phyloP scores from a whole-genome alignment of 2,113 vertebrate species.

The Saguinus midas region DNA sequence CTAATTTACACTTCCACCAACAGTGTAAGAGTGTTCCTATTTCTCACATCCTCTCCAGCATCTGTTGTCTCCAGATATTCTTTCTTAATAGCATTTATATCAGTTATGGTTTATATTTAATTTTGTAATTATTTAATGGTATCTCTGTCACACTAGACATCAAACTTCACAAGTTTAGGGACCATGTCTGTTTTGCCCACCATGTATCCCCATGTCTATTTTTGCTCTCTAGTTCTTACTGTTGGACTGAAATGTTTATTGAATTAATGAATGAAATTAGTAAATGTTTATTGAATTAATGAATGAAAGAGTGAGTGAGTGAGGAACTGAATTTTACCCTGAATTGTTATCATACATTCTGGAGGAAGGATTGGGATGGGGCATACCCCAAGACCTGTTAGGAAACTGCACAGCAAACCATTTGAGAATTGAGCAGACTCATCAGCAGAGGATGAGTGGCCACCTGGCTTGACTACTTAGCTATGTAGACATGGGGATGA shows the following conservation, averaged over 20 bases:
- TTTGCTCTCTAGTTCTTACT: background rate
- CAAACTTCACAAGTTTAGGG: background rate
- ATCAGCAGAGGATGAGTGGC: too few species aligned
- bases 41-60: too few species aligned
- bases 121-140: background rate
- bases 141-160: background rate
- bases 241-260: background rate
- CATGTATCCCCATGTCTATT: background rate
- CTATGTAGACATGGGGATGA: too few species aligned
- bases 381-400: background rate
- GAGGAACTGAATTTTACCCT: background rate
- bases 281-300: background rate
- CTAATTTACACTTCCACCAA: too few species aligned
- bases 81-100: background rate
- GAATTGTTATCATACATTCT: background rate
- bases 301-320: background rate
- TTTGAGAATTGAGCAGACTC: background rate
- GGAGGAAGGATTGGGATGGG: background rate
- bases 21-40: too few species aligned
- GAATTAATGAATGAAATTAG: background rate
- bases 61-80: too few species aligned
- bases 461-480: too few species aligned
- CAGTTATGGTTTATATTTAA: background rate
- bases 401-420: background rate
- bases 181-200: background rate